Base-by-base conservation (phyloP, 2,888 invertebrate genomes). In the Clusia tigrina region DNA sequence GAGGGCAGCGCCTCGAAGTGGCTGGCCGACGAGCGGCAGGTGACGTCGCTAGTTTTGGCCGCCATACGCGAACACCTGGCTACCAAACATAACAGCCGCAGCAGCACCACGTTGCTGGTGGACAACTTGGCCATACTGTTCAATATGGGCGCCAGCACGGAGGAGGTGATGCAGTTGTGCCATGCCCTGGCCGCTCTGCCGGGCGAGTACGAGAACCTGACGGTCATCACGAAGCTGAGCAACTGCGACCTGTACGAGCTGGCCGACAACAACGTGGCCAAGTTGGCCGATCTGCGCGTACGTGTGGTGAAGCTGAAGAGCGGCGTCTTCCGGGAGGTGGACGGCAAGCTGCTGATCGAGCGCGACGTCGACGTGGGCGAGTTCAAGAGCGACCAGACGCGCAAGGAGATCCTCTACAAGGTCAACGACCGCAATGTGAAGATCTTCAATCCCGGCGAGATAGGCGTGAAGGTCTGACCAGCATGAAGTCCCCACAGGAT, bases 41-140 rank as follows among this genome's bases (percentile, higher is more conserved):
- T 85, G 10, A 80, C 87, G n/a, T 71, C 73, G 3, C 70, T 74
- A 52, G 67, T 81, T 6, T 57, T 77, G 9, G 68, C 68, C 18
- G 76, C 73, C 3, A 76, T 81, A 42, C 74, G 73, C 9, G 65
- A 69, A 22, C 73, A 79, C 65, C 42, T 81, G 55, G 69, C 67
- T 48, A 63, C 60, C 56, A 78, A 73, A 51, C 78, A 73, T 42
- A 69, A 68, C 20, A 73, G 72, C 54, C 78, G 80, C 64, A 74
- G 73, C 60, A 77, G 85, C 68, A 86, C 87, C 2, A 87, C 86
- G 69, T 80, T 92, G 52, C 86, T 93, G 54, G 83, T 92, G 61
- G 93, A 93, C 78, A 92, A 92, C 75, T 73, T 92, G 23, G 88
- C 90, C 66, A 90, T 91, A 78, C 84, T 93, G 25, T 86, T 90